Evolutionary conservation across 23 tunicate genomes (phyloP).

Genomic region (Corella eumyota): DNA sequence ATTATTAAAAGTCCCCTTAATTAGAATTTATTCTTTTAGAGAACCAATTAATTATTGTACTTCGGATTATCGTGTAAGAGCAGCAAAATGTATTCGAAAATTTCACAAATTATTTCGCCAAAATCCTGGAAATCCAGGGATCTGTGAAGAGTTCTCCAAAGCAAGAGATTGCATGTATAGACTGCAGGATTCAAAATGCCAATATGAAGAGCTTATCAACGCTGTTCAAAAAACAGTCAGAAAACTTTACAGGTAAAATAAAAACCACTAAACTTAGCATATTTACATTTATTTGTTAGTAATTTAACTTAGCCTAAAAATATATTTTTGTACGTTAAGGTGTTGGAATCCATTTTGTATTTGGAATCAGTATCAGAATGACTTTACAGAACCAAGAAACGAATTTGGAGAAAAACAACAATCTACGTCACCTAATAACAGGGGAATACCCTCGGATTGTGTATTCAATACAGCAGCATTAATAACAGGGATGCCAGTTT

Average conservation of each 20-base stretch:
- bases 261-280: too few relatives aligned
- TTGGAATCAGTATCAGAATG: background rate
- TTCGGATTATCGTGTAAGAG: background rate
- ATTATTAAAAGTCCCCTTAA: background rate
- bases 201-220: background rate
- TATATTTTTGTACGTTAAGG: too few relatives aligned
- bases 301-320: too few relatives aligned
- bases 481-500: background rate
- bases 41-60: background rate
- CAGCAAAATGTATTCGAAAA: background rate
- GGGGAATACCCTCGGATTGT: conserved; percentile 5
- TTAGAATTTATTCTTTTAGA: background rate
- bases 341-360: conserved; percentile 6
- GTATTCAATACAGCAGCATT: background rate
- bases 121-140: background rate
- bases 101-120: conserved; percentile 4
- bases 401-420: background rate
- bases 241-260: conserved; percentile 1
- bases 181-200: background rate
- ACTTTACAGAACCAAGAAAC: too few relatives aligned
- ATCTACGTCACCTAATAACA: background rate
- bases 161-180: background rate
- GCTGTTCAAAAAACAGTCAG: background rate
- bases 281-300: too few relatives aligned
- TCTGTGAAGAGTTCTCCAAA: background rate